Base-by-base conservation (phyloP, 2,888 invertebrate genomes). In the Oscheius sp. region DNA sequence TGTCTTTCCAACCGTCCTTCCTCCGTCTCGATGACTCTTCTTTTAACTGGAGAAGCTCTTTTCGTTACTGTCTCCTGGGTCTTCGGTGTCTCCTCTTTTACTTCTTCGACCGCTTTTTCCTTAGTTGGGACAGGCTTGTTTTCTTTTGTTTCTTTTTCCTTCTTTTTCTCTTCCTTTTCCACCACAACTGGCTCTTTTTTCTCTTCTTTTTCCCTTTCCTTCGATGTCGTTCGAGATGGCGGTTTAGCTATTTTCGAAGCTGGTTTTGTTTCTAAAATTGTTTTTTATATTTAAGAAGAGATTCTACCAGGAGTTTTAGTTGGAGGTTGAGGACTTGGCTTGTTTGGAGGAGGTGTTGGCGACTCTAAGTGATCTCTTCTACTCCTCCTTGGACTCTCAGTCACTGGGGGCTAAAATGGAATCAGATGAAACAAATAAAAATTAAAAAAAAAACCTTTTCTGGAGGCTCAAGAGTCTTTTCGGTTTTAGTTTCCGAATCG, bases 1-100 rank as follows among this genome's bases (percentile, higher is more conserved):
- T 84, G 80, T n/a, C 84, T 73, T 58, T 82, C 82, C 61, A 82
- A 48, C 61, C 65, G 61, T 53, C 71, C 72, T 15, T 73, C 74
- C 17, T 75, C 74, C 15, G 57, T 63, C 46, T 71, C 65, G 17
- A 72, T 67, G 0, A 42, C 69, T 58, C 57, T 70, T 20, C 63
- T 64, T 37, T 70, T 73, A 6, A 57, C 20, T 3, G 73, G 68
- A 20, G 72, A 64, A 31, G 25, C 17, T 12, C 45, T 65, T 55
- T 39, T 50, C 15, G 37, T 33, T 15, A 34, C 8, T 5, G 27
- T 2, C n/a, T 46, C 46, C 10, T 15, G 10, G 20, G 25, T 64
- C 23, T 64, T 64, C 61, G 15, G 23, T 6, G 42, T 17, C n/a
- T 34, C 65, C 25, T 68, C 45, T 1, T 46, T 45, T n/a, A n/a